Evolutionary conservation across 1,140 invertebrate genomes (phyloP).

Genomic region (Papilio dardanus): DNA sequence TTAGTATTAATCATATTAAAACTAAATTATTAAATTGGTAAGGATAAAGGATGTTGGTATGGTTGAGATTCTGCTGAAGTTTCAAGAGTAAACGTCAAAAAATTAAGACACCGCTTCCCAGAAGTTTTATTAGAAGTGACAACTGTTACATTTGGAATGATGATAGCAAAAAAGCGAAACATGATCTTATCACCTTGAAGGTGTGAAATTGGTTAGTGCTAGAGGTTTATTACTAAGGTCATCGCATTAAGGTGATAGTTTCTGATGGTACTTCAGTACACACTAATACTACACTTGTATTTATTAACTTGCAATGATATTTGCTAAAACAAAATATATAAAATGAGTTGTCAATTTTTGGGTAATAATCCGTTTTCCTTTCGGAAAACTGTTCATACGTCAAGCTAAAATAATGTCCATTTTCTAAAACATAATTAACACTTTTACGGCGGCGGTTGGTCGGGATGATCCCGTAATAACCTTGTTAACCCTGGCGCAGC

Average conservation of each 20-base stretch:
- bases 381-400: conserved; percentile 43
- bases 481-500: conserved; percentile 79
- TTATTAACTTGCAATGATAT: neutral
- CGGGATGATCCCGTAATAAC: conserved; percentile 81
- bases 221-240: neutral
- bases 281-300: no score
- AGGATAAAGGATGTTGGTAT: no score
- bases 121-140: neutral
- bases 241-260: no score
- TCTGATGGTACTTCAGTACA: no score
- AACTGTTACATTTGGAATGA: neutral
- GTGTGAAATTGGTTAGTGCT: neutral
- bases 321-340: neutral
- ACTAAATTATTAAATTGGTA: no score
- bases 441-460: conserved; percentile 78
- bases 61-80: neutral
- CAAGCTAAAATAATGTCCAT: conserved; percentile 63
- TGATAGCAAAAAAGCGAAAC: neutral
- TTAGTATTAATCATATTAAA: neutral
- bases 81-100: neutral
- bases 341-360: neutral
- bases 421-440: conserved; percentile 79
- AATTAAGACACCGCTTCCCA: neutral
- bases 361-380: conserved; percentile 34
- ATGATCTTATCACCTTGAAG: neutral